Conservation (phyloP, 2,888 invertebrate species). For the Epinotia brunnichana region DNA sequence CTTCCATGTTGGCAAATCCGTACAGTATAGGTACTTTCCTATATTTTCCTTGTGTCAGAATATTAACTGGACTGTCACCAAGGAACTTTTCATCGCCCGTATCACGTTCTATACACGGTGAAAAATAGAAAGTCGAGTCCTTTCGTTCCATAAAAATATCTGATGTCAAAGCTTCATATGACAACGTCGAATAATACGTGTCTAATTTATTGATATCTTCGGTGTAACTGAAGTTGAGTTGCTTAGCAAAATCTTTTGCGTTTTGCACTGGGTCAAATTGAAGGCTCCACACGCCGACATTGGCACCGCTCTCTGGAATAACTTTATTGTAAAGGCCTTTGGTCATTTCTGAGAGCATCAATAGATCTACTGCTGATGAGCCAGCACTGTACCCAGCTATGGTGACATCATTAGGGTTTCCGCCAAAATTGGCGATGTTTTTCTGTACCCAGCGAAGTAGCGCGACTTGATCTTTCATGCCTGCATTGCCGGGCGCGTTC, state of each 20-base stretch:
- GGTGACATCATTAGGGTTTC: constrained; percentile 46
- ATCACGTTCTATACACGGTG: constrained; percentile 34
- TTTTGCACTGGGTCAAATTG: constrained; percentile 33
- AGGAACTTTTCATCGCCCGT: constrained; percentile 52
- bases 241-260: constrained; percentile 30
- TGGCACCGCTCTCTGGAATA: constrained; percentile 46
- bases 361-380: constrained; percentile 42
- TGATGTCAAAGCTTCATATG: constrained; percentile 2
- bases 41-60: constrained; percentile 52
- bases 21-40: constrained; percentile 58
- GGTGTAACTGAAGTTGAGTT: constrained; percentile 15
- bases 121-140: constrained; percentile 14
- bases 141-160: neutral
- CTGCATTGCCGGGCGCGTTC: constrained; percentile 46
- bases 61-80: constrained; percentile 55
- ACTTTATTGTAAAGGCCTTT: constrained; percentile 45
- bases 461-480: constrained; percentile 47
- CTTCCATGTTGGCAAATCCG: constrained; percentile 60
- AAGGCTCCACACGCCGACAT: constrained; percentile 28
- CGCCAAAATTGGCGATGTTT: constrained; percentile 46
- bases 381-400: constrained; percentile 46
- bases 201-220: constrained; percentile 27
- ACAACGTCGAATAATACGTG: constrained; percentile 9
- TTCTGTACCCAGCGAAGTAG: constrained; percentile 44
- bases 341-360: constrained; percentile 41